These are phyloP conservation scores for Anarrhichthys ocellatus DNA, from an alignment of 2,113 vertebrate genomes.

Conservation along the genomic window DNA sequence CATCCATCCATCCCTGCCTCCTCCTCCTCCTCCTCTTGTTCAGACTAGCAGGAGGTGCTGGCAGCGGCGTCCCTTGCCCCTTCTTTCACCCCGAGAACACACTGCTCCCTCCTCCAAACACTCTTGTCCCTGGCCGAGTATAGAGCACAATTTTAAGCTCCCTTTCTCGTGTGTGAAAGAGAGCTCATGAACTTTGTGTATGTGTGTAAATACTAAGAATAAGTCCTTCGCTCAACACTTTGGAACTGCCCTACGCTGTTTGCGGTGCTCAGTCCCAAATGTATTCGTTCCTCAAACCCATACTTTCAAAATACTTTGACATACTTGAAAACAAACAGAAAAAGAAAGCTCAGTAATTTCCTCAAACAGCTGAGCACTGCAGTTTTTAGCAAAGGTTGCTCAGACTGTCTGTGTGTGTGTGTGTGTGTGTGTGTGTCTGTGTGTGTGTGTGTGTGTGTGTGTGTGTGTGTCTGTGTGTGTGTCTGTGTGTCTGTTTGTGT, in stretches of 20 bases:
- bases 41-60: constrained; percentile 77
- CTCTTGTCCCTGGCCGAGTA: constrained; percentile 69
- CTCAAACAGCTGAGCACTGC: not conserved
- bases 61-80: constrained; percentile 78
- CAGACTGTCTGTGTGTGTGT: constrained; percentile 55
- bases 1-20: constrained; percentile 10
- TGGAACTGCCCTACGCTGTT: too few species aligned
- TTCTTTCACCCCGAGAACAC: constrained; percentile 83
- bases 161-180: constrained; percentile 42
- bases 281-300: not conserved
- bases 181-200: not conserved
- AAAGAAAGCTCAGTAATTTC: not conserved
- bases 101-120: constrained; percentile 66
- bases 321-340: not conserved
- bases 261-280: not conserved
- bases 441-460: constrained; percentile 66
- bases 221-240: not conserved
- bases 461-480: constrained; percentile 44
- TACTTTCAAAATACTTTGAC: not conserved
- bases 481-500: constrained; percentile 66
- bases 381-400: not conserved
- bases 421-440: constrained; percentile 66
- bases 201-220: constrained; percentile 11
- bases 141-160: constrained; percentile 52
- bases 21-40: constrained; percentile 44